These are phyloP conservation scores for Orestias chungarensis DNA, from an alignment of 2,797 vertebrate species.

Conservation along the genomic window DNA sequence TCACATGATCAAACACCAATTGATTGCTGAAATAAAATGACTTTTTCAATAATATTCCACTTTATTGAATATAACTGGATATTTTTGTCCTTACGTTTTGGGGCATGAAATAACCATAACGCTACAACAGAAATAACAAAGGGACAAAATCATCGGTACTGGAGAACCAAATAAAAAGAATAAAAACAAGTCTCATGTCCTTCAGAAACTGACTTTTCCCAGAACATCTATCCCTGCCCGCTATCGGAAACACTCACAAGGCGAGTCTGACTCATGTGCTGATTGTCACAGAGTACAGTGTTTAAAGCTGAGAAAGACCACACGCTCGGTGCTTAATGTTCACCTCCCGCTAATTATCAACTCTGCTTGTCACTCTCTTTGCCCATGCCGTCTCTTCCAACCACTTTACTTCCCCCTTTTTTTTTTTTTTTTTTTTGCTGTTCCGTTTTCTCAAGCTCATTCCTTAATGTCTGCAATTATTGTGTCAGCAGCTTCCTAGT, in stretches of 20 bases:
- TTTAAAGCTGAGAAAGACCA: conserved; percentile 36
- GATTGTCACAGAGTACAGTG: conserved; percentile 17
- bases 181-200: neutral
- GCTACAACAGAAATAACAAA: no score
- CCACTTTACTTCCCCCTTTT: conserved; percentile 42
- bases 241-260: conserved; percentile 7
- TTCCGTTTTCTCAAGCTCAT: conserved; percentile 38
- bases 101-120: neutral
- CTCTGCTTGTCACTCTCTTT: conserved; percentile 32
- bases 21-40: no score
- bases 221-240: conserved; percentile 11
- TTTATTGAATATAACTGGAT: no score
- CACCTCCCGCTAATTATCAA: conserved; percentile 51
- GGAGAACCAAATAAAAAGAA: neutral
- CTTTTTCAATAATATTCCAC: no score
- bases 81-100: neutral
- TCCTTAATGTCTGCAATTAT: conserved; percentile 56
- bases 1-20: no score
- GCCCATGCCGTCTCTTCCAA: conserved; percentile 30
- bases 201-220: conserved; percentile 7
- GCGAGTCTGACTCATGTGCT: conserved; percentile 25
- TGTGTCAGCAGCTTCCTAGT: conserved; percentile 58
- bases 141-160: neutral
- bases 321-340: conserved; percentile 37
- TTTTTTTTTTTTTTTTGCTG: conserved; percentile 9